These are phyloP conservation scores for Pithys albifrons DNA, from an alignment of 2,113 vertebrate genomes.

Conservation along the genomic window DNA sequence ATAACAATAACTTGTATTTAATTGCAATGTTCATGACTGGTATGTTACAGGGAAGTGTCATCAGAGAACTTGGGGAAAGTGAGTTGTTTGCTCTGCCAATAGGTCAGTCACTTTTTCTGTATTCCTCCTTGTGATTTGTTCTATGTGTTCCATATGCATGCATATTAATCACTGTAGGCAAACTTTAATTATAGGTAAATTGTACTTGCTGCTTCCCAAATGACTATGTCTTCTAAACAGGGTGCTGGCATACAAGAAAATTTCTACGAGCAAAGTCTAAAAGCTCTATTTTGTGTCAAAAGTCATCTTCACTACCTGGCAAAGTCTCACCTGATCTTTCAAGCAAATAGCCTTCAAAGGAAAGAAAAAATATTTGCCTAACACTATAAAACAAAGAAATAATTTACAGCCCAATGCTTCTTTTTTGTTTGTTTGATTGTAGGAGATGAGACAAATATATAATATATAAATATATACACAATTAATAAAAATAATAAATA, in stretches of 20 bases:
- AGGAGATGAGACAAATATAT: not conserved
- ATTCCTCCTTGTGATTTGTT: not conserved
- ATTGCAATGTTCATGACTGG: not conserved
- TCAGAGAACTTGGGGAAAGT: not conserved
- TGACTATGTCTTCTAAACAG: not conserved
- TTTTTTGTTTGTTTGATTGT: not conserved
- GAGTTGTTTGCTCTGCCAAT: not conserved
- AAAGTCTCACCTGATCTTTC: not conserved
- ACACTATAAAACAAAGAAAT: not conserved
- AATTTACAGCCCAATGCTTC: not conserved
- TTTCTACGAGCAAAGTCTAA: not conserved
- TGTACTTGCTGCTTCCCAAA: not conserved
- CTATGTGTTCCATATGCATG: not conserved
- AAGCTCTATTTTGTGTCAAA: not conserved
- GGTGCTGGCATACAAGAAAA: not conserved
- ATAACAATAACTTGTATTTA: not conserved
- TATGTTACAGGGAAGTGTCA: not conserved
- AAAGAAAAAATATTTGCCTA: not conserved
- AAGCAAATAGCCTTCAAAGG: not conserved
- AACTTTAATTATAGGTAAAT: not conserved
- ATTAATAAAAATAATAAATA: not conserved
- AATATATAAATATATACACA: not conserved
- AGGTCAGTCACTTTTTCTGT: not conserved
- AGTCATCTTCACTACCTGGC: not conserved
- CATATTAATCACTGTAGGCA: not conserved